These are phyloP conservation scores for Trilocha varians DNA, from an alignment of 2,888 invertebrate genomes.

Conservation along the genomic window DNA sequence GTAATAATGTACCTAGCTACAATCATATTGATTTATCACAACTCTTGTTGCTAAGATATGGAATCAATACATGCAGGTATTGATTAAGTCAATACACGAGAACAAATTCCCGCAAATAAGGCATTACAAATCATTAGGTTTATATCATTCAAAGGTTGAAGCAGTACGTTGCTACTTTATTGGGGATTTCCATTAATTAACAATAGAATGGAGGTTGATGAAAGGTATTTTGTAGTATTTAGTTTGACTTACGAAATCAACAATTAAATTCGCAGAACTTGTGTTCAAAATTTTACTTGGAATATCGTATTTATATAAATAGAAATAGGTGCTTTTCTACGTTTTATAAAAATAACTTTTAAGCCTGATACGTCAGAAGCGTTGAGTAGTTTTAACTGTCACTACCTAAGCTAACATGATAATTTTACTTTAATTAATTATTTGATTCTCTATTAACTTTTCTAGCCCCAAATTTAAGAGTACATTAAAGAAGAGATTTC, in stretches of 20 bases:
- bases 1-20: background rate
- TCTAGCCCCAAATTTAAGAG: too few relatives aligned
- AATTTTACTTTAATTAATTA: too few relatives aligned
- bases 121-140: constrained; percentile 2
- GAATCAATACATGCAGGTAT: background rate
- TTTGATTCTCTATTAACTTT: too few relatives aligned
- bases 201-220: constrained; percentile 4
- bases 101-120: background rate
- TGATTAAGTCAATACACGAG: constrained; percentile 1
- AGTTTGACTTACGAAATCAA: background rate
- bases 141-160: background rate
- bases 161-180: background rate
- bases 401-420: too few relatives aligned
- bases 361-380: too few relatives aligned
- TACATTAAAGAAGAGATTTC: too few relatives aligned
- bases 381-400: too few relatives aligned
- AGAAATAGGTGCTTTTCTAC: too few relatives aligned
- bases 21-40: constrained; percentile 5
- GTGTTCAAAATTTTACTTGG: too few relatives aligned
- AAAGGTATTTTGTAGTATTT: constrained; percentile 3
- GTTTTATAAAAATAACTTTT: too few relatives aligned
- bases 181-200: constrained; percentile 3
- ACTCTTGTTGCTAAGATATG: constrained; percentile 5
- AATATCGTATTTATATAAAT: too few relatives aligned
- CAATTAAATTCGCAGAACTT: background rate